A percentile compares a stretch with the other conserved stretches of the same genome.
These are phyloP conservation scores for Danaus plexippus DNA, from an alignment of 1,140 invertebrate genomes.

Conservation along the genomic window DNA sequence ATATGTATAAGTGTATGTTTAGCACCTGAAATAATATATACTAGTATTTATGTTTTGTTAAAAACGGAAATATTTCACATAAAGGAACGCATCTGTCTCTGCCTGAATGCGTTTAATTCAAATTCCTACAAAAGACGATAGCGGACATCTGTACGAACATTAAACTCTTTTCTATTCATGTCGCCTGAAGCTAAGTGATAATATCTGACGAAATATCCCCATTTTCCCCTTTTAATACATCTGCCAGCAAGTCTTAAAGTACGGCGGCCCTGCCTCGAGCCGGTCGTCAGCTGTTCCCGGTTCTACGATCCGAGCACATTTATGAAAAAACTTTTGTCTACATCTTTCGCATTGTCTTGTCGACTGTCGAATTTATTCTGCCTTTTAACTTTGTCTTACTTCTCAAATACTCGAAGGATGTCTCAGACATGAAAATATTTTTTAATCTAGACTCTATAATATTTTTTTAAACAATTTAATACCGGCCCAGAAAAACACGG, in stretches of 20 bases:
- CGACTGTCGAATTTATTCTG: constrained; percentile 49
- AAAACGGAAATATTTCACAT: too few species aligned
- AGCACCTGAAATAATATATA: too few species aligned
- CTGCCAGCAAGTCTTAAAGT: constrained; percentile 53
- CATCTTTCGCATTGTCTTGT: constrained; percentile 56
- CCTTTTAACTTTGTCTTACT: constrained; percentile 38
- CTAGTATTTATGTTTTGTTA: too few species aligned
- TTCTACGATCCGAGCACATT: constrained; percentile 49
- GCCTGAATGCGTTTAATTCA: constrained; percentile 19
- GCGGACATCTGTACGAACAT: constrained; percentile 28
- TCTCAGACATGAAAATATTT: constrained; percentile 2
- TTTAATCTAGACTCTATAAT: neutral
- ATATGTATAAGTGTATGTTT: too few species aligned
- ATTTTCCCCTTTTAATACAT: constrained; percentile 64
- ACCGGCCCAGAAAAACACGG: too few species aligned
- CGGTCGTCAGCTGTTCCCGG: constrained; percentile 54
- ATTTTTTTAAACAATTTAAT: too few species aligned
- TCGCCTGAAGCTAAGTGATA: constrained; percentile 48
- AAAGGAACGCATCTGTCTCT: too few species aligned
- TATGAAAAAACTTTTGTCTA: constrained; percentile 68
- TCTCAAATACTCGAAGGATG: constrained; percentile 17
- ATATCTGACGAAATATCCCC: constrained; percentile 59
- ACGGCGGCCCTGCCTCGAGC: constrained; percentile 36
- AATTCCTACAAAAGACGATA: constrained; percentile 24
- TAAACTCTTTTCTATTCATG: constrained; percentile 51